These are phyloP conservation scores for Tetraodon nigroviridis DNA, from an alignment of 2,113 vertebrate species.

Conservation along the genomic window DNA sequence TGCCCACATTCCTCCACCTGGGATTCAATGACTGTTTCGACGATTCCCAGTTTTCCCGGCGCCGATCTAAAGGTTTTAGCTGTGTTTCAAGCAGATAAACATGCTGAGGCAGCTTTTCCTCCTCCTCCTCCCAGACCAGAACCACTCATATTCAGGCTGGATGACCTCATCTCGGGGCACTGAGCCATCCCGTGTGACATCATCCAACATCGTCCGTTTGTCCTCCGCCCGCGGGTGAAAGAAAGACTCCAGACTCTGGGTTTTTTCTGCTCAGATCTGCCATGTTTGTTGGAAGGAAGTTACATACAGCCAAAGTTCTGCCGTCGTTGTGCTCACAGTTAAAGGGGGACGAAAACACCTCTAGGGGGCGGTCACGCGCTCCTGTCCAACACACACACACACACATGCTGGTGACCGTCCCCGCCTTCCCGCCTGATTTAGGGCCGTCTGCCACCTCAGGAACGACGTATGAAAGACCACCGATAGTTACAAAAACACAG, in stretches of 20 bases:
- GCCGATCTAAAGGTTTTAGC: too few species aligned
- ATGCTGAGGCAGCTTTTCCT: slow-evolving; percentile 32
- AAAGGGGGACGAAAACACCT: slow-evolving; percentile 59
- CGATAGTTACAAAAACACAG: slow-evolving; percentile 73
- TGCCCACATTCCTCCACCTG: too few species aligned
- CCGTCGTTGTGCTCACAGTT: slow-evolving; percentile 76
- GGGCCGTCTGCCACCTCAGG: slow-evolving; percentile 55
- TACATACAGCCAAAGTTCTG: slow-evolving; percentile 73
- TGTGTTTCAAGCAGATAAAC: background rate
- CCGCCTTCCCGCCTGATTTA: slow-evolving; percentile 69
- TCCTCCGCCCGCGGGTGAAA: slow-evolving; percentile 11
- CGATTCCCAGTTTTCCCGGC: too few species aligned
- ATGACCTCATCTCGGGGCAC: slow-evolving; percentile 55
- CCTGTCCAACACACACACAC: slow-evolving; percentile 9
- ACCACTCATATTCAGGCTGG: slow-evolving; percentile 48
- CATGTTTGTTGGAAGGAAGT: slow-evolving; percentile 74
- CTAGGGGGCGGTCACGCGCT: slow-evolving; percentile 42
- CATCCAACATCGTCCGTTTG: slow-evolving; percentile 47
- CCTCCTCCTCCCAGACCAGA: background rate
- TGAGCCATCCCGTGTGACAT: slow-evolving; percentile 38
- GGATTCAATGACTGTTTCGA: too few species aligned
- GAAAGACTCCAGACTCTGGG: slow-evolving; percentile 32
- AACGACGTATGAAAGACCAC: slow-evolving; percentile 70
- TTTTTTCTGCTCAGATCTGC: slow-evolving; percentile 63
- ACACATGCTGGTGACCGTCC: slow-evolving; percentile 25